phyloP scores from a whole-genome alignment of 2,113 vertebrate species.

The Labrus mixtus region DNA sequence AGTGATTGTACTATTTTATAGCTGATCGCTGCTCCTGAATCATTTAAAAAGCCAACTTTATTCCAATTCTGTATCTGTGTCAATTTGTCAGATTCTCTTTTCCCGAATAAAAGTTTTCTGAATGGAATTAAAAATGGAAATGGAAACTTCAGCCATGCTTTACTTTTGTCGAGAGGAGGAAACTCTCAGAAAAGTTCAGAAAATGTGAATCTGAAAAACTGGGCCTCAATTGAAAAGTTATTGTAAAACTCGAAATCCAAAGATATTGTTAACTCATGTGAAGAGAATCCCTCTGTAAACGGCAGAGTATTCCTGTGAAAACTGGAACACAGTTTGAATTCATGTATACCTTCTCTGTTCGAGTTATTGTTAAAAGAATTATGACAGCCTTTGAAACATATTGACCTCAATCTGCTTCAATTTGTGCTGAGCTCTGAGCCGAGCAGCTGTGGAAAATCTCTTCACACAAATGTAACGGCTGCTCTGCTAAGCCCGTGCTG shows the following conservation, averaged over 20 bases:
- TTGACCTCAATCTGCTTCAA: constrained; percentile 52
- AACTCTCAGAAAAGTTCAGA: background rate
- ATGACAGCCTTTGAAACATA: constrained; percentile 8
- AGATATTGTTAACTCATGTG: background rate
- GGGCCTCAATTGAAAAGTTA: background rate
- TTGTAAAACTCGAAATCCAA: background rate
- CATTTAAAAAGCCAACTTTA: background rate
- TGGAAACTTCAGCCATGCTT: background rate
- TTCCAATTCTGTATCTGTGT: background rate
- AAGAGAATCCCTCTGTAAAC: background rate
- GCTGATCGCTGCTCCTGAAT: background rate
- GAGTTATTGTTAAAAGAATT: constrained; percentile 34
- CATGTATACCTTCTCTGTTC: background rate
- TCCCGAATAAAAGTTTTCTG: background rate
- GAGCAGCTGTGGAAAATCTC: constrained; percentile 58
- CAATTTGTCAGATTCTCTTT: background rate
- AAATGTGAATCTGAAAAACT: background rate
- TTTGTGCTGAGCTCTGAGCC: constrained; percentile 27
- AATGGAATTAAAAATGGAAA: constrained; percentile 6
- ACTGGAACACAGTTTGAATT: constrained; percentile 6
- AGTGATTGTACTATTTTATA: too few species aligned
- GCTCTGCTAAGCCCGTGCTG: constrained; percentile 57
- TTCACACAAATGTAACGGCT: constrained; percentile 49
- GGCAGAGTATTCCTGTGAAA: background rate
- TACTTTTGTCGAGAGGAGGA: background rate